Percentiles rank a stretch among this genome's conserved stretches.
phyloP scores from a whole-genome alignment of 2,888 invertebrate species.

The Unio pictorum region DNA sequence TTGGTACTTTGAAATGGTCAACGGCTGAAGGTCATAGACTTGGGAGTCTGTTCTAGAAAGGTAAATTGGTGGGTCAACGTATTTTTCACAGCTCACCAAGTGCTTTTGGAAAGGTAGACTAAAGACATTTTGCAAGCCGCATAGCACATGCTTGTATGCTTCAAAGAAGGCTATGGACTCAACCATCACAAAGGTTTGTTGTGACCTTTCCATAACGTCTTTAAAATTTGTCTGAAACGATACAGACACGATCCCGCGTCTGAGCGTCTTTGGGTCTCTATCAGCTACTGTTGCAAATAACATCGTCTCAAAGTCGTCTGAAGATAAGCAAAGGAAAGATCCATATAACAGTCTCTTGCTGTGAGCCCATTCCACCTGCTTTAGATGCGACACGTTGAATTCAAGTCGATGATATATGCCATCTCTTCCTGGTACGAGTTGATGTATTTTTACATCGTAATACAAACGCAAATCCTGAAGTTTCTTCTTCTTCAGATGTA shows the following conservation, averaged over 20 bases:
- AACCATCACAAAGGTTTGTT: constrained; percentile 76
- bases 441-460: constrained; percentile 6
- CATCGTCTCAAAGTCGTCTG: constrained; percentile 80
- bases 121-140: constrained; percentile 78
- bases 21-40: constrained; percentile 41
- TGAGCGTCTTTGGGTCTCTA: constrained; percentile 43
- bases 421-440: not conserved
- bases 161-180: constrained; percentile 87
- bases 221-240: constrained; percentile 35
- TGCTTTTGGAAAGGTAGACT: constrained; percentile 54
- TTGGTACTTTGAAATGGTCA: constrained; percentile 11
- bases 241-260: constrained; percentile 52
- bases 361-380: constrained; percentile 70
- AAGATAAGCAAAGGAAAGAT: constrained; percentile 82
- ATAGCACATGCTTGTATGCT: constrained; percentile 83
- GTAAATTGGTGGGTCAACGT: constrained; percentile 47
- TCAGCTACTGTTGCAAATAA: constrained; percentile 78
- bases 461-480: constrained; percentile 16
- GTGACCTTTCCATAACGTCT: constrained; percentile 14
- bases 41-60: constrained; percentile 20
- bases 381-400: not conserved
- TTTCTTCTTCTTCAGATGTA: too few species aligned
- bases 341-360: constrained; percentile 81
- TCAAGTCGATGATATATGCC: not conserved
- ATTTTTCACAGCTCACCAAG: constrained; percentile 40